These are phyloP conservation scores for Trichonephila clavipes DNA, from an alignment of 1,140 invertebrate species.

Conservation along the genomic window DNA sequence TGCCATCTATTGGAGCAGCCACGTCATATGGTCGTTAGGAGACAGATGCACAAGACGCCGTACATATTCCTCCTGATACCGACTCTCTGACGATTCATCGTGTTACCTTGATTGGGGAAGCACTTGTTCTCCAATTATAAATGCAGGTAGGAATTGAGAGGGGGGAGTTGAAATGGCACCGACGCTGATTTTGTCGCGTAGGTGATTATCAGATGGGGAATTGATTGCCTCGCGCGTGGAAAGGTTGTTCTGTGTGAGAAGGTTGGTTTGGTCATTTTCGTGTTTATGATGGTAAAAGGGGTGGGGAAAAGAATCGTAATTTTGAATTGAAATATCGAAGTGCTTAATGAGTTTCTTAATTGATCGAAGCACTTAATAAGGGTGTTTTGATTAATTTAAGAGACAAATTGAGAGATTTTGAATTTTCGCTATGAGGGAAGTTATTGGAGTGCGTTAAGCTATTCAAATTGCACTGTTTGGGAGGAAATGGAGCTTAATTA, in stretches of 20 bases:
- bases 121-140: conserved; percentile 54
- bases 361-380: background rate
- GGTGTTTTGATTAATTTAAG: background rate
- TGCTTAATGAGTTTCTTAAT: conserved; percentile 21
- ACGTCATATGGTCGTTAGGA: conserved; percentile 54
- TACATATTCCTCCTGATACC: conserved; percentile 33
- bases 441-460: background rate
- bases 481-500: no score
- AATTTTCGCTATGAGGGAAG: background rate
- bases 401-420: background rate
- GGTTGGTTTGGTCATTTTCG: background rate
- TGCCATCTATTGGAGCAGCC: conserved; percentile 18
- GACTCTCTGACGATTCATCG: background rate
- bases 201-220: conserved; percentile 45
- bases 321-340: conserved; percentile 17
- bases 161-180: background rate
- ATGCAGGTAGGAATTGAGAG: background rate
- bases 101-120: conserved; percentile 32
- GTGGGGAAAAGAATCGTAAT: conserved; percentile 11
- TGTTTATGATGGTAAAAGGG: background rate
- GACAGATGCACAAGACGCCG: conserved; percentile 46
- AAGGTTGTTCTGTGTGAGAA: background rate
- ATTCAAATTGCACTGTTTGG: no score
- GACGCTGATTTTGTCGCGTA: conserved; percentile 45
- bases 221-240: conserved; percentile 12